phyloP scores from a whole-genome alignment of 2,797 vertebrate genomes.

The Oryzias dopingdopingensis region DNA sequence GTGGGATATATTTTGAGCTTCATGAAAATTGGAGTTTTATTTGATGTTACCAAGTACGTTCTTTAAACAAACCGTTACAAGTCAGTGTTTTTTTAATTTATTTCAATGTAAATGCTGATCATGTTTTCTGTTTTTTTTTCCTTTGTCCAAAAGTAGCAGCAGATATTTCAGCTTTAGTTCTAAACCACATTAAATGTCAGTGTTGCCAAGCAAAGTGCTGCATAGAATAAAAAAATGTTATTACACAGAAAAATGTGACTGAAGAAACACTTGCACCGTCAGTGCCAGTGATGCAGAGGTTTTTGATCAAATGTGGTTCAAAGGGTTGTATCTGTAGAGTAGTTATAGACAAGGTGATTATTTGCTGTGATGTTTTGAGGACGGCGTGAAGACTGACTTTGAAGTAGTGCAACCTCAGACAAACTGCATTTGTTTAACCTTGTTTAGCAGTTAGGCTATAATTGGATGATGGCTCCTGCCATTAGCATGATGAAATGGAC shows the following conservation, averaged over 20 bases:
- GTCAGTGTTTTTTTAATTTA: conserved; percentile 22
- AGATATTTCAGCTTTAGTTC: conserved; percentile 32
- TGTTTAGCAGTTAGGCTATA: conserved; percentile 70
- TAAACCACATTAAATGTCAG: conserved; percentile 34
- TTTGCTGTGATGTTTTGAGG: conserved; percentile 62
- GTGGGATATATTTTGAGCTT: conserved; percentile 44
- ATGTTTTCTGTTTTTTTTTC: conserved; percentile 40
- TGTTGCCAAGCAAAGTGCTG: conserved; percentile 10
- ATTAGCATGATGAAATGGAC: conserved; percentile 84
- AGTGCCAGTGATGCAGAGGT: conserved; percentile 39
- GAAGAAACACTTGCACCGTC: conserved; percentile 6
- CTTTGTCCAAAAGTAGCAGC: conserved; percentile 23
- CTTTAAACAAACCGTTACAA: conserved; percentile 31
- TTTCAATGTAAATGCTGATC: conserved; percentile 40
- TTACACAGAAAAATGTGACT: conserved; percentile 20
- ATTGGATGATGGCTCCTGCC: conserved; percentile 75
- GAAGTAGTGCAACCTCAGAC: conserved; percentile 68
- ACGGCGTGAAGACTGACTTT: conserved; percentile 50
- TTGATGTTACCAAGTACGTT: conserved; percentile 45
- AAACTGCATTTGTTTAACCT: conserved; percentile 75
- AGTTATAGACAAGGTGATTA: conserved; percentile 69
- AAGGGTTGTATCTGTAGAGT: conserved; percentile 56
- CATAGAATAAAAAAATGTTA: conserved; percentile 20
- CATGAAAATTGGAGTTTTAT: conserved; percentile 47
- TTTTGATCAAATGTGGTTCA: conserved; percentile 58